Base-by-base conservation (phyloP, 2,113 vertebrate genomes). In the Hippolais icterina region DNA sequence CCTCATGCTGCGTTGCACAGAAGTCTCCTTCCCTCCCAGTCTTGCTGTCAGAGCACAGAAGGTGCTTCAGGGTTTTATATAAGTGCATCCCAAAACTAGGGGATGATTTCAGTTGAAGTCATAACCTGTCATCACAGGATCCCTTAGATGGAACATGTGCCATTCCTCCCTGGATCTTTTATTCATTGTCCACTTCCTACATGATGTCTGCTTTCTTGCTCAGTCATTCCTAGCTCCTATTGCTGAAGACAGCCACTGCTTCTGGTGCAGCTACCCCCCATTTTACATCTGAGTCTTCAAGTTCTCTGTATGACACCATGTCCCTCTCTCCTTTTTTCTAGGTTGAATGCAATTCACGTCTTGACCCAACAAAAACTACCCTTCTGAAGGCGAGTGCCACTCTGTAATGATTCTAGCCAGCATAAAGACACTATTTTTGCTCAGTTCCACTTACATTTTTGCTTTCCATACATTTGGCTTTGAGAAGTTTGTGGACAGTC, bases 271-370 rank as follows among this genome's bases (percentile, higher is more conserved):
- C 78, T 91, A 53, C 59, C 20, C 10, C 5, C 2, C 15, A 8
- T 70, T 63, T 74, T 85, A 41, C 24, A 24, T 63, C 13, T 74
- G 24, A 57, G 44, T 77, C 7, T 71, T 77, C 3, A 37, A 28
- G 23, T 70, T 85, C 85, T 66, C 23, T 66, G 4, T 77, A 22
- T 74, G 64, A 63, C 41, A 29, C 6, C 42, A 20, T n/a, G 24
- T 77, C 33, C 44, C 14, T 90, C 44, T 94, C 69, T 92, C 53
- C 49, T 71, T 86, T 76, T 80, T 95, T 98, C 92, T 87, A 99
- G 99, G 99, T 99, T 93, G 99, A 99, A 98, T 99, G 99, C 96
- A 99, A 99, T 97, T 99, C 99, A 83, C 99, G 99, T 95, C 97
- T 99, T 95, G 98, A 99, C 94, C 99, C 99, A 57, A 98, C 98